phyloP scores from a whole-genome alignment of 1,140 invertebrate species.

The Druon quercuslanigerum region DNA sequence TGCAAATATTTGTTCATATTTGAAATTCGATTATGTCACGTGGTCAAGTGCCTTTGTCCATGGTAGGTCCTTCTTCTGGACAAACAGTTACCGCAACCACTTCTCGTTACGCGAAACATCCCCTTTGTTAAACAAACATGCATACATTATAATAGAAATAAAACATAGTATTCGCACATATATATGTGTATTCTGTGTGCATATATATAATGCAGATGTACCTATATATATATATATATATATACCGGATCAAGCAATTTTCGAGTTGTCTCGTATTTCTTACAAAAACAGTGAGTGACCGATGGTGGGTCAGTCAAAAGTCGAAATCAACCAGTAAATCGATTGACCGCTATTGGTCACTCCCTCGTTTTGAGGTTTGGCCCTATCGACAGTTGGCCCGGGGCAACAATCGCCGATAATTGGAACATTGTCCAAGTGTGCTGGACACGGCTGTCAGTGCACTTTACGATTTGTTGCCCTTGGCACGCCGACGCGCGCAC shows the following conservation, averaged over 20 bases:
- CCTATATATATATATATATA: too few species aligned
- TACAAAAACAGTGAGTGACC: conserved; percentile 51
- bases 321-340: conserved; percentile 51
- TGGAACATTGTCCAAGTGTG: conserved; percentile 66
- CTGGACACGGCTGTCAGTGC: conserved; percentile 50
- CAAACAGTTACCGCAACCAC: conserved; percentile 50
- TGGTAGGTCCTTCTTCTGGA: conserved; percentile 45
- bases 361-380: conserved; percentile 50
- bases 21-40: conserved; percentile 42
- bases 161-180: conserved; percentile 32
- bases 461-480: conserved; percentile 74
- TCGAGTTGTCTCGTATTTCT: conserved; percentile 43
- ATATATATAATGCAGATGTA: too few species aligned
- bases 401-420: conserved; percentile 71
- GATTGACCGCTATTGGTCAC: conserved; percentile 61
- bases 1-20: conserved; percentile 60
- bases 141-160: conserved; percentile 57
- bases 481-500: conserved; percentile 53
- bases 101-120: conserved; percentile 32
- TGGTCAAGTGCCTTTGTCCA: conserved; percentile 53
- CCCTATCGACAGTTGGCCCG: conserved; percentile 68
- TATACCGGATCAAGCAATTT: not conserved
- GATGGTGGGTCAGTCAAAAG: conserved; percentile 36
- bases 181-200: not conserved
- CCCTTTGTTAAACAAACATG: conserved; percentile 63